Percentiles rank a stretch among this genome's conserved stretches.
Conservation (phyloP, 2,113 vertebrate genomes). For the Vanacampus margaritifer region DNA sequence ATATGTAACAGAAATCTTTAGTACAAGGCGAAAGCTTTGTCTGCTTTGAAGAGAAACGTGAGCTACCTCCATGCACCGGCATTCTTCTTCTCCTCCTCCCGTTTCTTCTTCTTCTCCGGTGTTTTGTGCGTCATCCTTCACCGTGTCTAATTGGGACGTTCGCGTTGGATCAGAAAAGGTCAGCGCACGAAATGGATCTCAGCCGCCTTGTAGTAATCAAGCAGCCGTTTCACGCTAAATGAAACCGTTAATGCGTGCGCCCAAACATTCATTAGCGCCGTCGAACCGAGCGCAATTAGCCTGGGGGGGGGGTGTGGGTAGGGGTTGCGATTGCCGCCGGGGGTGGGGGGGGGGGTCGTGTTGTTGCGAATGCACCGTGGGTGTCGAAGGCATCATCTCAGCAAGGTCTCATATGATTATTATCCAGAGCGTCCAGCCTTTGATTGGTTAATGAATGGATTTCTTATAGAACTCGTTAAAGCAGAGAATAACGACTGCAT, state of each 20-base stretch:
- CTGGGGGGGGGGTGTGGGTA: conserved; percentile 2
- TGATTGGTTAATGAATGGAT: no score
- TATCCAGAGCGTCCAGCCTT: background rate
- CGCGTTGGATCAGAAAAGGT: conserved; percentile 70
- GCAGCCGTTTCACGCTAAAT: conserved; percentile 74
- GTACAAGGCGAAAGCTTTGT: no score
- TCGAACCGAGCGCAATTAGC: conserved; percentile 70
- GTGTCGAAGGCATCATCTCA: no score
- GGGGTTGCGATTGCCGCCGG: conserved; percentile 64
- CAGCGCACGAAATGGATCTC: conserved; percentile 70
- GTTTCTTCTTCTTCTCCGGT: conserved; percentile 26
- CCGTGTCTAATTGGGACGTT: conserved; percentile 69
- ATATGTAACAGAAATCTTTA: no score
- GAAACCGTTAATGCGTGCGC: conserved; percentile 73
- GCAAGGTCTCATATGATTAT: no score
- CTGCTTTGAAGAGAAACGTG: no score
- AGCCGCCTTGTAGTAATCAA: conserved; percentile 76
- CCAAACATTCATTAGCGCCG: conserved; percentile 73
- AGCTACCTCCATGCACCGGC: no score
- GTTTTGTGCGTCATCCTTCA: conserved; percentile 58
- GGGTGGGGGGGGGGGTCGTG: conserved; percentile 30
- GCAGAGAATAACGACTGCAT: no score
- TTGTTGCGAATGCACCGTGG: background rate
- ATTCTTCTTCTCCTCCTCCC: no score
- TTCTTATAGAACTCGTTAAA: background rate